Evolutionary conservation across 2,113 vertebrate species (phyloP), one percentile per base, ranked within the genome.

Genomic region (Peromyscus californicus): DNA sequence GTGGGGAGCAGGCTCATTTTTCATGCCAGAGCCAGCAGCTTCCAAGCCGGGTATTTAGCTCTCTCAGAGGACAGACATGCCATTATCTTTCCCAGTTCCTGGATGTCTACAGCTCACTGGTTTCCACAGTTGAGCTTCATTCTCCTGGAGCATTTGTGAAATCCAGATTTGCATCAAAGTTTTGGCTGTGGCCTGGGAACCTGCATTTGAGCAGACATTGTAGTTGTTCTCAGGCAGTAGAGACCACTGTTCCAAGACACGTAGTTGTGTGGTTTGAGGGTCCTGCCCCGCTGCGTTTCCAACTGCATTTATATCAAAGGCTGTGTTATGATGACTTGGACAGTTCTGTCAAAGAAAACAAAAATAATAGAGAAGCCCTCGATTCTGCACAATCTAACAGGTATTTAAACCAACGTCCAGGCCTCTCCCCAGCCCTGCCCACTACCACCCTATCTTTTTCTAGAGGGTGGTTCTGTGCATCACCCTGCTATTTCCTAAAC

Each of bases 101-200:
- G 39, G 79, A 13, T 89, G 88, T 90, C 36, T 61, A 33, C 78
- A 82, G 75, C 48, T 74, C 48, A 11, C 89, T 82, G 84, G 48
- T 92, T 48, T 90, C 80, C 91, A 91, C 4, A 24, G 54, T 48
- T 51, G 16, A 78, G 54, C 22, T 12, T 61, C 86, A 93, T 3
- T 67, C 90, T 95, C 29, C 87, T 65, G 31, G 83, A 95, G 63
- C 93, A 93, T 84, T 84, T 97, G 69, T 96, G 83, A 84, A 92
- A 80, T 59, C 54, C 31, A 74, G 65, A 65, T 72, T 92, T 79
- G 45, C 33, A 63, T 63, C 59, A 93, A 59, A 70, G 69, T 24
- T 24, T 74, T 42, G 39, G 42, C n/a, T 11, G 22, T 45, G 26
- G 39, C 92, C 63, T 88, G 31, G 92, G 51, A 76, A 59, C 83